phyloP scores from a whole-genome alignment of 2,888 invertebrate genomes.

The Drosophila demipolita region DNA sequence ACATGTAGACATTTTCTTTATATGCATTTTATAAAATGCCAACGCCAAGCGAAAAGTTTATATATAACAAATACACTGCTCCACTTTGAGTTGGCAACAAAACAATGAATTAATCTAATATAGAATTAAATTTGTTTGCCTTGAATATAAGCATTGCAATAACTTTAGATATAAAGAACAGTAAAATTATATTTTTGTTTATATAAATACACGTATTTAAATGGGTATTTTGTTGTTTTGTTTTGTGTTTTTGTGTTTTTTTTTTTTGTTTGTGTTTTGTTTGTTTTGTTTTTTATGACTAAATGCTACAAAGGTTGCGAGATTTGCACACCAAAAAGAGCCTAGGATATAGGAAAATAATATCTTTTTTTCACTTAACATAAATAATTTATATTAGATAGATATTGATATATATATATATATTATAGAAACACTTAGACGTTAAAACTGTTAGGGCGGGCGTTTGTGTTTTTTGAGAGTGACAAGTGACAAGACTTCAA shows the following conservation, averaged over 20 bases:
- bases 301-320: constrained; percentile 18
- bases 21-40: constrained; percentile 16
- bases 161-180: constrained; percentile 25
- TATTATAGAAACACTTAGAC: constrained; percentile 70
- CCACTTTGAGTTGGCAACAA: constrained; percentile 49
- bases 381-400: constrained; percentile 65
- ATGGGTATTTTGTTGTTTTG: constrained; percentile 33
- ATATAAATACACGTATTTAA: constrained; percentile 62
- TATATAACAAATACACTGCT: constrained; percentile 44
- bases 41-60: constrained; percentile 23
- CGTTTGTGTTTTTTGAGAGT: constrained; percentile 27
- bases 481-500: constrained; percentile 11
- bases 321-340: constrained; percentile 28
- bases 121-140: constrained; percentile 49
- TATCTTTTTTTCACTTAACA: constrained; percentile 64
- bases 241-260: constrained; percentile 5
- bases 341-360: constrained; percentile 60
- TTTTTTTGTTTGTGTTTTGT: constrained; percentile 18
- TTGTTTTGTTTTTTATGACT: constrained; percentile 13
- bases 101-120: constrained; percentile 35
- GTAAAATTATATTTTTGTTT: constrained; percentile 32
- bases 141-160: constrained; percentile 34
- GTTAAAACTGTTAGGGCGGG: constrained; percentile 73
- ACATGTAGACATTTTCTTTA: constrained; percentile 8
- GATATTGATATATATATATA: constrained; percentile 20